phyloP scores from a whole-genome alignment of 2,113 vertebrate species.

The Etheostoma cragini region DNA sequence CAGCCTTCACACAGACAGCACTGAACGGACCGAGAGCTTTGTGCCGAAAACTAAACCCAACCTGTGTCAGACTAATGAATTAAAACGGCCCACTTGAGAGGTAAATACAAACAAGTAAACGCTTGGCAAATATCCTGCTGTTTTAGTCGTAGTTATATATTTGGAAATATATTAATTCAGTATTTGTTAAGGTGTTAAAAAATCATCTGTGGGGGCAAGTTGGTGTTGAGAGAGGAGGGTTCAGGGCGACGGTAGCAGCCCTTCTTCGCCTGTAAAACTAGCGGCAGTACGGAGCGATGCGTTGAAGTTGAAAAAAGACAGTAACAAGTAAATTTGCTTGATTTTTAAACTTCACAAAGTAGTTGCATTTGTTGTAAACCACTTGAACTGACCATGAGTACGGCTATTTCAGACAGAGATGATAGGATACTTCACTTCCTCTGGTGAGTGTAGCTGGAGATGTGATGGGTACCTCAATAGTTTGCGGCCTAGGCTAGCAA shows the following conservation, averaged over 20 bases:
- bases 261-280: constrained; percentile 72
- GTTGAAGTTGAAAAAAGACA: constrained; percentile 81
- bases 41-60: constrained; percentile 86
- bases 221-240: constrained; percentile 72
- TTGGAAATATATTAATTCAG: constrained; percentile 51
- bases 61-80: constrained; percentile 85
- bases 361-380: constrained; percentile 57
- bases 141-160: constrained; percentile 46
- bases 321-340: constrained; percentile 80
- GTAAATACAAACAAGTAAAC: constrained; percentile 75
- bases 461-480: constrained; percentile 81
- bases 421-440: constrained; percentile 61
- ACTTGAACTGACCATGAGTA: constrained; percentile 4
- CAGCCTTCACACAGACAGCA: constrained; percentile 73
- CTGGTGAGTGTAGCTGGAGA: constrained; percentile 63
- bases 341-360: constrained; percentile 77
- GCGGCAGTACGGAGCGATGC: constrained; percentile 75
- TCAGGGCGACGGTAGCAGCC: constrained; percentile 74
- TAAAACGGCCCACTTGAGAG: constrained; percentile 84
- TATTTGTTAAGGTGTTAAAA: constrained; percentile 70
- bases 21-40: constrained; percentile 84
- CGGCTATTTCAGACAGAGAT: constrained; percentile 30
- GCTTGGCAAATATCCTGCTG: constrained; percentile 17
- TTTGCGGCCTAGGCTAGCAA: constrained; percentile 83
- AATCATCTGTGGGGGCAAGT: constrained; percentile 78